Evolutionary conservation across 2,113 vertebrate species (phyloP), one percentile per base, ranked within the genome.

Genomic region (Alligator sinensis): DNA sequence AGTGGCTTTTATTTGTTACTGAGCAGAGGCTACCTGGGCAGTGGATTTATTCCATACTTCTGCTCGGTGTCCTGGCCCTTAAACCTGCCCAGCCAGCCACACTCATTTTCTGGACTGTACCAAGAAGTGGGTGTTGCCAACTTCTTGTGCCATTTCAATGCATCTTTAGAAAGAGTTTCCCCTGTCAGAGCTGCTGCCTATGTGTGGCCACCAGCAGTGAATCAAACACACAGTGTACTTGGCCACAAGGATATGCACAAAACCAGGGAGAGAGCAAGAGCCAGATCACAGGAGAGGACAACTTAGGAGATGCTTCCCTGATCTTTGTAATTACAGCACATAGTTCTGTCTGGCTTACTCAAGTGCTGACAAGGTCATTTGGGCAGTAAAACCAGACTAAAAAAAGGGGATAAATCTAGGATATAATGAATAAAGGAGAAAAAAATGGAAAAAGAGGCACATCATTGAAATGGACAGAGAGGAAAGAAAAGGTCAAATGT

Each of bases 221-320:
- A 70, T 34, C n/a, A 34, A 70, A 19, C 30, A 34, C 3, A 2
- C 19, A 70, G 68, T 34, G 68, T n/a, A 30, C 17, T 30, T 15
- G n/a, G 9, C n/a, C 14, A 28, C 13, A 30, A 22, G 34, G n/a
- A 30, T 30, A 4, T 34, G 18, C 30, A 34, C n/a, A 70, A 30
- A 34, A 11, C 18, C 30, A 34, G 30, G 34, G n/a, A 19, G 18
- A 72, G 68, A 38, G 21, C 27, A 14, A 38, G 34, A 72, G 34
- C 6, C 61, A 22, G 17, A 75, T 17, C 38, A 28, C 0, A 0
- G 60, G 64, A 17, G 5, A 1, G 6, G 11, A 30, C 30, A 82
- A 4, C 22, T 55, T 30, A 54, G 77, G 86, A 77, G 60, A 24
- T 61, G 61, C 77, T 79, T 80, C 82, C 77, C 18, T 19, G 5